A percentile compares a stretch with the other conserved stretches of the same genome.
Conservation (phyloP, 2,888 invertebrate genomes). For the Creontiades dilutus region DNA sequence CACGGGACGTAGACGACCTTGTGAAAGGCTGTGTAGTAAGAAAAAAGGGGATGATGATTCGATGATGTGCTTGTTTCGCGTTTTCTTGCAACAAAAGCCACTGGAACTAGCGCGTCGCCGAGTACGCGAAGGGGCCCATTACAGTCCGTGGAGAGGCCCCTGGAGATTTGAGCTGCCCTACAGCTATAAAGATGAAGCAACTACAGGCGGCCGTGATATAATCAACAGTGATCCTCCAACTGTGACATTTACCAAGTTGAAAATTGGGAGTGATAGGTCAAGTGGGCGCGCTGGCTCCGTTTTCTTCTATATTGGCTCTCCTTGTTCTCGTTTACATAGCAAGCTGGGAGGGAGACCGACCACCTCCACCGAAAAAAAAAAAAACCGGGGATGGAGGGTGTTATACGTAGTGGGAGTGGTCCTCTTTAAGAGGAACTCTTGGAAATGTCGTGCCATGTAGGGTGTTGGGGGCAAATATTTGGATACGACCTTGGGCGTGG, state of each 20-base stretch:
- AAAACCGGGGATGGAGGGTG: conserved; percentile 11
- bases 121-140: conserved; percentile 27
- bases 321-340: conserved; percentile 66
- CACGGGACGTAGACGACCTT: neutral
- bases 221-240: conserved; percentile 65
- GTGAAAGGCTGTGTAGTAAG: neutral
- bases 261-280: conserved; percentile 66
- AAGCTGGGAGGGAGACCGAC: conserved; percentile 15
- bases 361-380: conserved; percentile 6
- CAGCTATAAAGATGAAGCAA: conserved; percentile 55
- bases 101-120: neutral
- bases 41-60: conserved; percentile 16
- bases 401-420: conserved; percentile 24
- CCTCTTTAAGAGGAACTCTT: conserved; percentile 14
- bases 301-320: conserved; percentile 47
- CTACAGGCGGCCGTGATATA: conserved; percentile 61
- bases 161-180: conserved; percentile 46
- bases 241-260: conserved; percentile 66
- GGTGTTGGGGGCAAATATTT: conserved; percentile 39
- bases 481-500: conserved; percentile 36
- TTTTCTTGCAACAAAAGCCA: conserved; percentile 42
- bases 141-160: conserved; percentile 47
- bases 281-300: conserved; percentile 60
- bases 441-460: conserved; percentile 34
- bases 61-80: conserved; percentile 29